Percentiles rank a stretch among this genome's conserved stretches.
These are phyloP conservation scores for Drosophila paramelanica DNA, from an alignment of 2,888 invertebrate genomes.

Conservation along the genomic window DNA sequence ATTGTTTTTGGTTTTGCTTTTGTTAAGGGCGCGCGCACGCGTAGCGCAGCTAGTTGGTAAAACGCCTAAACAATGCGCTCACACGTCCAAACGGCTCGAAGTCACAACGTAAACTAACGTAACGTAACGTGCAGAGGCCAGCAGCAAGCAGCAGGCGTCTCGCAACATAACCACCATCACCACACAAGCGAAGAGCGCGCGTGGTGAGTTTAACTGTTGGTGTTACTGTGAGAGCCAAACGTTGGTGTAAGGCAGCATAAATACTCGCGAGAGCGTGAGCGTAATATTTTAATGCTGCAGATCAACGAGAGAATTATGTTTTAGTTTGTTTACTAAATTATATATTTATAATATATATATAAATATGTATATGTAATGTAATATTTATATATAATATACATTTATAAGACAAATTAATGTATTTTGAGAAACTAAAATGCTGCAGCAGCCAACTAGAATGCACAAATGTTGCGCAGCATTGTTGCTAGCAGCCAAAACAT, in stretches of 20 bases:
- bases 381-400: no score
- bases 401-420: neutral
- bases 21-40: conserved; percentile 63
- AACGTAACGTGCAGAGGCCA: conserved; percentile 24
- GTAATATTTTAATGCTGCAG: neutral
- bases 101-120: conserved; percentile 64
- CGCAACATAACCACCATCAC: conserved; percentile 27
- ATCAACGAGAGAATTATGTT: no score
- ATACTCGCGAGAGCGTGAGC: conserved; percentile 9
- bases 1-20: conserved; percentile 33
- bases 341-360: neutral
- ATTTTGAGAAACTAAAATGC: neutral
- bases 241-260: conserved; percentile 7
- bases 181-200: neutral
- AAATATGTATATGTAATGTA: no score
- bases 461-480: conserved; percentile 3
- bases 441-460: neutral
- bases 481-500: neutral
- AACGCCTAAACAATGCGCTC: conserved; percentile 28
- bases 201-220: conserved; percentile 43
- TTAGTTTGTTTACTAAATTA: no score
- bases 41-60: conserved; percentile 45
- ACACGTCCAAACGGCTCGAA: conserved; percentile 62
- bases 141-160: conserved; percentile 16
- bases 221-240: conserved; percentile 12